Base-by-base conservation (phyloP, 1,140 invertebrate species). In the Tetramorium parvispinum region DNA sequence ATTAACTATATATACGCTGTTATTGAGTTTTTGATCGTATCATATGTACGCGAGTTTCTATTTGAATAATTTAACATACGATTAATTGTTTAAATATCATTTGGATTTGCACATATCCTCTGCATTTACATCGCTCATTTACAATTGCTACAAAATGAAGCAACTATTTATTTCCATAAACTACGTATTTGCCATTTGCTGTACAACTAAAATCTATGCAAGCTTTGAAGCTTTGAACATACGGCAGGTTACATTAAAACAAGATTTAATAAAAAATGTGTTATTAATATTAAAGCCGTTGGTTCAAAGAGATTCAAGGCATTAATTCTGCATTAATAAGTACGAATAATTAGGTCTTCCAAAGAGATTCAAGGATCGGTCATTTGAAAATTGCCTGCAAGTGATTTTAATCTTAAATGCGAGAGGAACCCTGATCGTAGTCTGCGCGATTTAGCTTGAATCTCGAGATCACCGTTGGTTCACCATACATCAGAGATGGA, bases 81-180 rank as follows among this genome's bases (percentile, higher is more conserved):
- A 13, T 83, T 75, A 75, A 83, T 83, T 75, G 68, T 73, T 73
- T 27, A 83, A 61, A 83, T 75, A 83, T 83, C 61, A 83, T 75
- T 70, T 24, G 21, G 13, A 11, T 18, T 63, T 27, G 5, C 8
- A 49, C 8, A 43, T 43, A 32, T 40, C 21, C 2, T 24, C 6
- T n/a, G 55, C 27, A 51, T 73, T 55, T 37, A 53, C 40, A 27
- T 46, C 10, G 24, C 40, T 77, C 16, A 61, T 77, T 61, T 77
- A 13, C 16, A 46, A 46, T 10, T 10, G n/a, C 10, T 7, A 43
- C 16, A 0, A 0, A 10, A 68, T 13, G 10, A 21, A 21, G 4
- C 11, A 27, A 46, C 40, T 16, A 68, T 49, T 68, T 46, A 21
- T 68, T 68, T 68, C 21, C 24, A 16, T 43, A 49, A 18, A 46